Evolutionary conservation across 2,888 invertebrate genomes (phyloP).

Genomic region (Drosophila testacea): DNA sequence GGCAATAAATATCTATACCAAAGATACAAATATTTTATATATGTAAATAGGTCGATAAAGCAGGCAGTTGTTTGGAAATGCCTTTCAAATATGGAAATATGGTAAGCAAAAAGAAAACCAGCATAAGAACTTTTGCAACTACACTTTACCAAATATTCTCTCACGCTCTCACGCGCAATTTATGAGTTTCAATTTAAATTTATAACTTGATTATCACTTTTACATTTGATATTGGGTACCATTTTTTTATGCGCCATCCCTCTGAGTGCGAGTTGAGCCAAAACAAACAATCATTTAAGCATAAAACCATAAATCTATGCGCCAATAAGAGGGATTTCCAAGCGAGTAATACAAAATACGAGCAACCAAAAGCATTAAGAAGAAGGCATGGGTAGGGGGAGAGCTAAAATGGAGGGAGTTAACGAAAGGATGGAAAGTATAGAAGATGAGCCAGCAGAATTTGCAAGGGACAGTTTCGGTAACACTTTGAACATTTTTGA

Average conservation of each 20-base stretch:
- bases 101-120: neutral
- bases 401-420: neutral
- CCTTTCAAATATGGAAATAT: neutral
- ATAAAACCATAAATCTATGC: constrained; percentile 69
- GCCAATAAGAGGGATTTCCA: constrained; percentile 59
- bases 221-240: constrained; percentile 42
- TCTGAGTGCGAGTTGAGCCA: neutral
- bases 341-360: constrained; percentile 38
- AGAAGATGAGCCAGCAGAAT: constrained; percentile 45
- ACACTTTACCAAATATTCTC: constrained; percentile 18
- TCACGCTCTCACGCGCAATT: constrained; percentile 39
- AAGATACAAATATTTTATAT: constrained; percentile 18
- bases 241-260: constrained; percentile 19
- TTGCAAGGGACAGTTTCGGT: constrained; percentile 16
- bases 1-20: constrained; percentile 63
- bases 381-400: neutral
- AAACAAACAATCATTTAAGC: constrained; percentile 67
- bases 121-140: constrained; percentile 1
- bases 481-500: neutral
- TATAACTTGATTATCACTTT: constrained; percentile 72
- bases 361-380: constrained; percentile 15
- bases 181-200: constrained; percentile 67
- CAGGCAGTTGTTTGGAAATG: constrained; percentile 3
- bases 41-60: neutral
- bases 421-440: constrained; percentile 10